These are phyloP conservation scores for Mycalesis mineus DNA, from an alignment of 2,888 invertebrate genomes.

Conservation along the genomic window DNA sequence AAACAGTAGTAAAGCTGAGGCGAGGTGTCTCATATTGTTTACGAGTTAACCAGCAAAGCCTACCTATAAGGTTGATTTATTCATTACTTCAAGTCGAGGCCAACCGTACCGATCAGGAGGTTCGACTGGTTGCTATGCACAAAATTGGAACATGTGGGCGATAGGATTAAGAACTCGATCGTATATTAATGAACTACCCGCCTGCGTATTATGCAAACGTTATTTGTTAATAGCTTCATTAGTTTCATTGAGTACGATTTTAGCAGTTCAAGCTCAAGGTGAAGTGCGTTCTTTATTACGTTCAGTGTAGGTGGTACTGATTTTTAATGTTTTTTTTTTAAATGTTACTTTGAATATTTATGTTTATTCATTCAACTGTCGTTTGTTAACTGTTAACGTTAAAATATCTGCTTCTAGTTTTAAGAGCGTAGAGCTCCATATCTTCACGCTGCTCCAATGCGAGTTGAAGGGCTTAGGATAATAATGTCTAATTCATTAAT, in stretches of 20 bases:
- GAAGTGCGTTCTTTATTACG: slow-evolving; percentile 18
- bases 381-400: too few species aligned
- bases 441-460: too few species aligned
- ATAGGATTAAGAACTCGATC: slow-evolving; percentile 15
- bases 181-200: slow-evolving; percentile 33
- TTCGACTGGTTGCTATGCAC: slow-evolving; percentile 19
- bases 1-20: neutral
- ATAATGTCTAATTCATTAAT: too few species aligned
- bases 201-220: slow-evolving; percentile 46
- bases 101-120: slow-evolving; percentile 2
- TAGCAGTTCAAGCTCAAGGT: slow-evolving; percentile 57
- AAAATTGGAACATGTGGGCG: slow-evolving; percentile 24
- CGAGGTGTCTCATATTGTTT: neutral
- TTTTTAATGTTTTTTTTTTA: too few species aligned
- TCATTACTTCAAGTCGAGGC: slow-evolving; percentile 10
- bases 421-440: too few species aligned
- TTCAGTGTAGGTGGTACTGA: neutral
- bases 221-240: slow-evolving; percentile 31
- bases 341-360: too few species aligned
- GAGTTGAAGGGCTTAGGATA: too few species aligned
- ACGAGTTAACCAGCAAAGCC: neutral
- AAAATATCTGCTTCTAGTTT: too few species aligned
- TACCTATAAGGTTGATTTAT: slow-evolving; percentile 14
- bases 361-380: too few species aligned
- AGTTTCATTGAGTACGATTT: slow-evolving; percentile 30